A percentile compares a stretch with the other conserved stretches of the same genome.
These are phyloP conservation scores for Orthonevra nobilis DNA, from an alignment of 2,888 invertebrate species.

Conservation along the genomic window DNA sequence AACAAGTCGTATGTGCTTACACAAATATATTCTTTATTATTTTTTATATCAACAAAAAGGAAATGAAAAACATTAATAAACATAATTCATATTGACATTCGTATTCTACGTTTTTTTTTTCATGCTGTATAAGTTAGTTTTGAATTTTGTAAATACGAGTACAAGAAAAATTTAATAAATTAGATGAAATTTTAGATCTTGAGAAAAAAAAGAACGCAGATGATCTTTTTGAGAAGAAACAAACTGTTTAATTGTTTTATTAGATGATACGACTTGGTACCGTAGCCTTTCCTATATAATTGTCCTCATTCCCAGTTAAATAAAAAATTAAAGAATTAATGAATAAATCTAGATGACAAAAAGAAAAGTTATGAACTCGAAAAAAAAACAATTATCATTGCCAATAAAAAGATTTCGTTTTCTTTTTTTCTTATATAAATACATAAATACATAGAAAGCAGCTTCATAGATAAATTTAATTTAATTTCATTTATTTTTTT, in stretches of 20 bases:
- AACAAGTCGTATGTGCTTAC: not conserved
- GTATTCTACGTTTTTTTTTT: not conserved
- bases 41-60: constrained; percentile 12
- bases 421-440: constrained; percentile 13
- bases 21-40: not conserved
- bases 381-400: constrained; percentile 31
- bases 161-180: constrained; percentile 5
- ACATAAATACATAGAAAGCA: constrained; percentile 25
- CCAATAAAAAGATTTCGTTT: constrained; percentile 40
- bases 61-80: not conserved
- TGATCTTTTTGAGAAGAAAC: constrained; percentile 8
- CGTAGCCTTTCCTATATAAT: constrained; percentile 13
- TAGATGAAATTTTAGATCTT: not conserved
- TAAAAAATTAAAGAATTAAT: too few relatives aligned
- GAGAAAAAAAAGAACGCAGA: not conserved
- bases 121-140: not conserved
- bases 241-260: constrained; percentile 19
- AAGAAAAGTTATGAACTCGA: not conserved
- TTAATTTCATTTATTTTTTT: constrained; percentile 34
- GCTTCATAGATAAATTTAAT: constrained; percentile 54
- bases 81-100: not conserved
- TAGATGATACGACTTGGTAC: constrained; percentile 33
- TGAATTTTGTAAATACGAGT: constrained; percentile 29
- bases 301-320: constrained; percentile 34
- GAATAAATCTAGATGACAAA: not conserved